A percentile compares a stretch with the other conserved stretches of the same genome.
Evolutionary conservation across 1,140 invertebrate species (phyloP).

Genomic region (Centruroides vittatus): DNA sequence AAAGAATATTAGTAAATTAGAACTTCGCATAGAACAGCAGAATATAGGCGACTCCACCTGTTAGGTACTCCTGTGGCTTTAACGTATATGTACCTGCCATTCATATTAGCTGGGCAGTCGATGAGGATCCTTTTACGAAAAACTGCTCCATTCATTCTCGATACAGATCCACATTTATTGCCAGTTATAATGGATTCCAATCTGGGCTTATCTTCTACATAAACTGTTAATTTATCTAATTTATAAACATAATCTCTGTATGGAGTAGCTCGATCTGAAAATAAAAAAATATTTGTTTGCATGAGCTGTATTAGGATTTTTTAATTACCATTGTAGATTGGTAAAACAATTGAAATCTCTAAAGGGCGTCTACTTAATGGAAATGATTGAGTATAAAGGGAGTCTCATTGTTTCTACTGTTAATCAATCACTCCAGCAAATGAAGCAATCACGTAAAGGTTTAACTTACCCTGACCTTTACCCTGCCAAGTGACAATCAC

Average conservation of each 20-base stretch:
- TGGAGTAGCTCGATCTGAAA: slow-evolving; percentile 28
- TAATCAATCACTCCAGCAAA: no score
- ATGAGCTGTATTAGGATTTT: no score
- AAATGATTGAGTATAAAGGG: no score
- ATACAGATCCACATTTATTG: slow-evolving; percentile 36
- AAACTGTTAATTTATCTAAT: slow-evolving; percentile 38
- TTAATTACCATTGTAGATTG: no score
- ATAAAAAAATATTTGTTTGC: no score
- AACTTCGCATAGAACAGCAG: slow-evolving; percentile 40
- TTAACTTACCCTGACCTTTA: slow-evolving; percentile 31
- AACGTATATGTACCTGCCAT: slow-evolving; percentile 39
- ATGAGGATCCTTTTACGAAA: slow-evolving; percentile 35
- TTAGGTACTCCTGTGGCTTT: slow-evolving; percentile 35
- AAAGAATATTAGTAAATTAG: slow-evolving; percentile 30
- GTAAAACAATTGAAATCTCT: no score
- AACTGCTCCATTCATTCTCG: slow-evolving; percentile 37
- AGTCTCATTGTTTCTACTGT: no score
- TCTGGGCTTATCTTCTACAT: slow-evolving; percentile 34
- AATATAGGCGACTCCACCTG: slow-evolving; percentile 37
- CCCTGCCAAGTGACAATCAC: slow-evolving; percentile 41
- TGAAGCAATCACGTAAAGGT: background rate
- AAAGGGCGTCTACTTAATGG: no score
- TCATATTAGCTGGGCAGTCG: slow-evolving; percentile 31
- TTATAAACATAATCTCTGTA: slow-evolving; percentile 38
- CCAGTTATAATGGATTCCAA: slow-evolving; percentile 23